A percentile compares a stretch with the other conserved stretches of the same genome.
Evolutionary conservation across 2,888 invertebrate genomes (phyloP).

Genomic region (Eudasyphora cyanicolor): DNA sequence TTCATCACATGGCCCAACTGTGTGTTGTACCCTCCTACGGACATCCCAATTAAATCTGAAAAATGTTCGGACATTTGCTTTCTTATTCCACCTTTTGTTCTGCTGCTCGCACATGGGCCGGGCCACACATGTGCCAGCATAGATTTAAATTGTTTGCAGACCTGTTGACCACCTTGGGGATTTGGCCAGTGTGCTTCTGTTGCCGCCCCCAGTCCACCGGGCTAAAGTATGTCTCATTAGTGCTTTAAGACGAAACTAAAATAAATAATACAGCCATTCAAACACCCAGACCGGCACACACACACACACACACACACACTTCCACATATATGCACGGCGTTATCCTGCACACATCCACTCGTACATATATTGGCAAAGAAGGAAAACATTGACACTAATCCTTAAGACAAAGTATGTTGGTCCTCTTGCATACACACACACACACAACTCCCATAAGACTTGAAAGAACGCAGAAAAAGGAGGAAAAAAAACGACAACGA

Average conservation of each 20-base stretch:
- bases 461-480: neutral
- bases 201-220: neutral
- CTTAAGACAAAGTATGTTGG: slow-evolving; percentile 36
- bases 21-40: neutral
- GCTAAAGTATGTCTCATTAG: slow-evolving; percentile 45
- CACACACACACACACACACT: neutral
- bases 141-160: slow-evolving; percentile 45
- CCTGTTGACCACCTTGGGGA: slow-evolving; percentile 58
- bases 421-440: neutral
- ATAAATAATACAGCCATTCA: slow-evolving; percentile 30
- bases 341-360: neutral
- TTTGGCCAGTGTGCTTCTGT: slow-evolving; percentile 4
- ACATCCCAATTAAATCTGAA: slow-evolving; percentile 29
- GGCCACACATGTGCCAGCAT: neutral
- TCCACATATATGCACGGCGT: neutral
- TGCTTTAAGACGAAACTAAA: slow-evolving; percentile 44
- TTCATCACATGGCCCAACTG: neutral
- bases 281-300: neutral
- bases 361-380: slow-evolving; percentile 12
- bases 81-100: neutral
- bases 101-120: neutral
- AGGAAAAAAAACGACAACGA: too few relatives aligned
- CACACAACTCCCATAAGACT: slow-evolving; percentile 36
- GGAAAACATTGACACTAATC: slow-evolving; percentile 49
- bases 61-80: slow-evolving; percentile 23